Base-by-base conservation (phyloP, 2,797 vertebrate genomes). In the Acanthurus lineatus region DNA sequence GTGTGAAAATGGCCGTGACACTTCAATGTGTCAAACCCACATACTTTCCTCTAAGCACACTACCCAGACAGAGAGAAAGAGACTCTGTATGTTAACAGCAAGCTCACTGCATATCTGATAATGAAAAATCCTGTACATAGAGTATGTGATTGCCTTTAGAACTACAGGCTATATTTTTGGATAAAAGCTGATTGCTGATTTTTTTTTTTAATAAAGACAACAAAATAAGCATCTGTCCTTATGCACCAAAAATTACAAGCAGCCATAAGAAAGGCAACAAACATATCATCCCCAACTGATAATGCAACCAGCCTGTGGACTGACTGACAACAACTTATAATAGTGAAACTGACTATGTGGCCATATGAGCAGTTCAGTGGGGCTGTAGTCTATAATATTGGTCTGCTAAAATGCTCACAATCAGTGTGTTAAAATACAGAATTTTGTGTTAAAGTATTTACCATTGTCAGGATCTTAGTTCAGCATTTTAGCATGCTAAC, bases 1-100 rank as follows among this genome's bases (percentile, higher is more conserved):
- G 91, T 84, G 88, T 82, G 79, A 89, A 87, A 82, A 84, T 47
- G 71, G 54, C 67, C 10, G n/a, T 61, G 74, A 51, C 56, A 73
- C 81, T 76, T 77, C 76, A 65, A 17, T 12, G 72, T 86, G 81
- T 76, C 77, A 83, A 54, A 88, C 42, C 79, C 86, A 67, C 88
- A 69, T 12, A 64, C 40, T 66, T 83, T 67, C 74, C 56, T 56
- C 63, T 63, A 35, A 20, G 40, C 53, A 28, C 4, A 20, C 65
- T 32, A 73, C 57, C 62, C 58, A 66, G 66, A 53, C 32, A 52
- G 11, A 68, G 38, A 69, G 63, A 77, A 14, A 74, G 35, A 54
- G n/a, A 20, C 53, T 35, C 25, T 71, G 67, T 51, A 19, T 10
- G 56, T 65, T 38, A 38, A 72, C 57, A 65, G 20, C 38, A 15